Evolutionary conservation across 2,797 vertebrate species (phyloP).

Genomic region (Falco novaeseelandiae): DNA sequence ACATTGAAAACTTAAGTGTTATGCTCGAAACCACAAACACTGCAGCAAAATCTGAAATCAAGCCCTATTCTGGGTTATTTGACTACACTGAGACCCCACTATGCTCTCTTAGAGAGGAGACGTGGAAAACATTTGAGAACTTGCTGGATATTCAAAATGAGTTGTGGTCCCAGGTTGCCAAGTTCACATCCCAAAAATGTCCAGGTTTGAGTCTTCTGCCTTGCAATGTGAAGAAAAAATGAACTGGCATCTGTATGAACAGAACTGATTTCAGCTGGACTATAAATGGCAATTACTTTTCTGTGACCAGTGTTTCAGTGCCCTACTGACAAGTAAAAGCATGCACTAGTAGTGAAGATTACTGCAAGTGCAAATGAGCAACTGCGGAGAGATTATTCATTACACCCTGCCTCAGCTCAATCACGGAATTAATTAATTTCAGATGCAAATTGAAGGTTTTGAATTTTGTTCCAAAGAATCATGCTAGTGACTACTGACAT

Average conservation of each 20-base stretch:
- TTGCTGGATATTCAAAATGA: background rate
- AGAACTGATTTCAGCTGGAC: background rate
- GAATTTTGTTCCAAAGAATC: background rate
- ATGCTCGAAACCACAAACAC: background rate
- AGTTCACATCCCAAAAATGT: background rate
- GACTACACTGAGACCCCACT: background rate
- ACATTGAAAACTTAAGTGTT: background rate
- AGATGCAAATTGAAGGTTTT: slow-evolving; percentile 21
- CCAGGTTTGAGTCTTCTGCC: background rate
- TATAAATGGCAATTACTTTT: background rate
- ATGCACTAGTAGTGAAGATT: background rate
- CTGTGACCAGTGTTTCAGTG: background rate
- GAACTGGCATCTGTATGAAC: background rate
- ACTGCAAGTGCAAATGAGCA: background rate
- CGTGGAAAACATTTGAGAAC: background rate
- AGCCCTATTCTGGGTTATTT: background rate
- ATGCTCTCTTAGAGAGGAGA: background rate
- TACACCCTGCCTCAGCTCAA: background rate
- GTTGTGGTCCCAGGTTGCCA: background rate
- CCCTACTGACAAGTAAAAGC: background rate
- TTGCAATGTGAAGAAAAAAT: background rate
- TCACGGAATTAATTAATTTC: background rate
- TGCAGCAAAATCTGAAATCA: background rate
- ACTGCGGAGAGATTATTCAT: background rate
- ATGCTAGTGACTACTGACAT: background rate